These are phyloP conservation scores for Recurvirostra avosetta DNA, from an alignment of 2,113 vertebrate genomes.

Conservation along the genomic window DNA sequence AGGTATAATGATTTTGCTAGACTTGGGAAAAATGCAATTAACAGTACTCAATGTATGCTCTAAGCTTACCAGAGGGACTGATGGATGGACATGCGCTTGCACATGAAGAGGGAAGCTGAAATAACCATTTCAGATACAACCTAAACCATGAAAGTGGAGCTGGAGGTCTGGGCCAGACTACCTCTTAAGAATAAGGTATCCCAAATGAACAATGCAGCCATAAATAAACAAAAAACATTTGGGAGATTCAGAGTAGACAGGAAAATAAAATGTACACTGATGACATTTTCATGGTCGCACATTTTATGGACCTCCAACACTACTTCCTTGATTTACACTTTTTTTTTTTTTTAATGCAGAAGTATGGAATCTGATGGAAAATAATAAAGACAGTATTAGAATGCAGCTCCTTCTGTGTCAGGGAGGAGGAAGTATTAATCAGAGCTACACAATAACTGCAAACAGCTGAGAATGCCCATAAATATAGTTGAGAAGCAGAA, in stretches of 20 bases:
- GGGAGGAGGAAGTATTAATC: constrained; percentile 53
- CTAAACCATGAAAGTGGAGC: neutral
- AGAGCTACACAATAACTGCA: constrained; percentile 11
- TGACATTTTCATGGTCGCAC: constrained; percentile 72
- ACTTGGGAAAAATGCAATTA: neutral
- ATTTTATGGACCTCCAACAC: constrained; percentile 68
- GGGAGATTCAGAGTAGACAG: constrained; percentile 64
- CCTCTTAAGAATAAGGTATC: constrained; percentile 37
- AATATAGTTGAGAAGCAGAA: constrained; percentile 12
- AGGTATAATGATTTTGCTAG: neutral
- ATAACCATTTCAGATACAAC: neutral
- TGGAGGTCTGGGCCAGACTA: neutral
- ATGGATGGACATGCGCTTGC: neutral
- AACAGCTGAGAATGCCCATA: constrained; percentile 41
- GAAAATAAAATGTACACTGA: constrained; percentile 69
- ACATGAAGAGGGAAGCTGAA: neutral
- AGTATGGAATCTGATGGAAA: constrained; percentile 51
- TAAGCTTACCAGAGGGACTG: neutral
- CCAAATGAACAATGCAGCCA: constrained; percentile 20
- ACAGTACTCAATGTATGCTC: neutral
- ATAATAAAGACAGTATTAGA: constrained; percentile 61
- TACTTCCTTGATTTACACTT: constrained; percentile 61
- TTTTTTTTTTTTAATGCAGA: constrained; percentile 18
- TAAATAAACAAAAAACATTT: constrained; percentile 69
- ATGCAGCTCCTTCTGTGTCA: constrained; percentile 39